These are phyloP conservation scores for Paelopatides confundens DNA, from an alignment of 53 echinoderm and acorn worm genomes.

Conservation along the genomic window DNA sequence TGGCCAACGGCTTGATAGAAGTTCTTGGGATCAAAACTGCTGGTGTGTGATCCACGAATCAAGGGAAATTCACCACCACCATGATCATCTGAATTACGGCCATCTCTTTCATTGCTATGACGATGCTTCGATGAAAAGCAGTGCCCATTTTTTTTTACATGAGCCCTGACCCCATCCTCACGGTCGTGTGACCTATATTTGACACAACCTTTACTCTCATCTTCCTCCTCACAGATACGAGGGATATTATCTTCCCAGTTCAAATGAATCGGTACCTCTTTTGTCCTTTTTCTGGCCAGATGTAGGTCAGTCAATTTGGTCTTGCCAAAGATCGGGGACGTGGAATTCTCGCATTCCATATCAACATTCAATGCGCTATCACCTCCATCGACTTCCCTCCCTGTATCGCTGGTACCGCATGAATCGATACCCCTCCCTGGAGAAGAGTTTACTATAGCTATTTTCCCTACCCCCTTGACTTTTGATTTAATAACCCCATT, in stretches of 20 bases:
- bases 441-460: neutral
- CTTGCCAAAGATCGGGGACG: neutral
- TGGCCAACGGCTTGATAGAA: neutral
- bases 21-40: neutral
- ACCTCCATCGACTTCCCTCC: neutral
- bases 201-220: neutral
- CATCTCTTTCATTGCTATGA: neutral
- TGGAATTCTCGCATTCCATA: neutral
- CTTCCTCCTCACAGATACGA: neutral
- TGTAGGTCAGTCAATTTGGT: neutral
- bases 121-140: neutral
- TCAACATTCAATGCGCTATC: neutral
- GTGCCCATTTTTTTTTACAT: neutral
- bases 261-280: neutral
- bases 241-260: neutral
- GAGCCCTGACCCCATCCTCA: neutral
- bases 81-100: neutral
- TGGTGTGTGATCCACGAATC: neutral
- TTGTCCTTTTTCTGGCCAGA: neutral
- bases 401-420: neutral
- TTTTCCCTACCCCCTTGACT: neutral
- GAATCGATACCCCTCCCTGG: neutral
- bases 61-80: neutral
- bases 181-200: neutral
- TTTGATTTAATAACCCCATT: neutral